Base-by-base conservation (phyloP, 2,113 vertebrate species). In the Dinomys branickii region DNA sequence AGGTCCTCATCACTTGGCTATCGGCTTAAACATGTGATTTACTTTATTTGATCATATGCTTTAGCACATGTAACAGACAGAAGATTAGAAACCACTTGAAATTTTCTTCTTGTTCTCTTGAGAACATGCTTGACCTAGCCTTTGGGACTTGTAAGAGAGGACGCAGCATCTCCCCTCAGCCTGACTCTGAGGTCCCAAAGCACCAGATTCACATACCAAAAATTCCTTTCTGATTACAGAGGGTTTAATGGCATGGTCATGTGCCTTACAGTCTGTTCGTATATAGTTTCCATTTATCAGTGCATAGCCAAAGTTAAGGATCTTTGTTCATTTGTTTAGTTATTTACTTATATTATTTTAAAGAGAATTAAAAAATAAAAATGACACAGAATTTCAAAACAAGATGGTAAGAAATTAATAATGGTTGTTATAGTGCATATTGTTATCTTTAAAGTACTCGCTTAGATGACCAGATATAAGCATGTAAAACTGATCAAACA, bases 231-330 rank as follows among this genome's bases (percentile, higher is more conserved):
- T 97, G 54, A 98, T 95, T 98, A 92, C 2, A 20, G 88, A 97
- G 88, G 58, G 63, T 98, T 93, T 84, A 98, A 93, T 44, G 65
- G 96, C 98, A 97, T 96, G 58, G 97, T 97, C 0, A 67, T 92
- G 80, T 96, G 90, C 65, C 81, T 98, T 78, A 95, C 97, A 98
- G 97, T 98, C 97, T 98, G 94, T 97, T 98, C 91, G 63, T 89
- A 80, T 84, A 82, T 20, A 63, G 38, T 35, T 97, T 98, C 84
- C 5, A 84, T 77, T 96, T 97, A 91, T 10, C 83, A 73, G 97
- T 96, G 97, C 98, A 97, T 98, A 92, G 35, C 71, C 28, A 10
- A 93, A 75, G 58, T 71, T 95, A 88, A 97, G 52, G 85, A 96
- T 52, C 47, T 88, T 91, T 86, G 54, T 81, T n/a, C n/a, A n/a